Evolutionary conservation across 2,113 vertebrate species (phyloP).

Genomic region (Phocoena phocoena): DNA sequence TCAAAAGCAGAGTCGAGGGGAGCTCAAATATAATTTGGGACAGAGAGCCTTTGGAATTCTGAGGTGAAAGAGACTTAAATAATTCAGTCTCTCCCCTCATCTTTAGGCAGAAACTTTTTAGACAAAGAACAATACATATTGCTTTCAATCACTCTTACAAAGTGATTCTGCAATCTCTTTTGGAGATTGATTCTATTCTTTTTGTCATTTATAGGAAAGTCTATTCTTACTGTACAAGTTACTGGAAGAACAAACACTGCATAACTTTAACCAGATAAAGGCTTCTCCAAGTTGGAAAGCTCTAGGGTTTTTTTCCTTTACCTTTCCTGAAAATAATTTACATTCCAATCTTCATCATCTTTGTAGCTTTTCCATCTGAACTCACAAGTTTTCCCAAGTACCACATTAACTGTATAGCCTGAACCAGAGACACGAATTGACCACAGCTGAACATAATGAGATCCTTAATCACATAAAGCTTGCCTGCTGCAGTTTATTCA

Average conservation of each 20-base stretch:
- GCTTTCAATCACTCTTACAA: background rate
- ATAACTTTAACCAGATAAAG: background rate
- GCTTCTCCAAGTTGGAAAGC: background rate
- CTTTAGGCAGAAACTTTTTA: background rate
- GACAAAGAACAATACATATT: background rate
- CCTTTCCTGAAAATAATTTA: background rate
- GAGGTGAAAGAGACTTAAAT: background rate
- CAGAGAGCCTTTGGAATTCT: background rate
- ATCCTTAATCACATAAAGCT: background rate
- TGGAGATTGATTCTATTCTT: background rate
- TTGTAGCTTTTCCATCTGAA: background rate
- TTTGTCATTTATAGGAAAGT: background rate
- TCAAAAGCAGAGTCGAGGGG: background rate
- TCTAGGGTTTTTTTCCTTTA: background rate
- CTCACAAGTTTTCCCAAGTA: background rate
- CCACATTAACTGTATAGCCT: background rate
- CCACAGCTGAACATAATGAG: background rate
- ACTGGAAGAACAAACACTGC: background rate
- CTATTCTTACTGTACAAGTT: background rate
- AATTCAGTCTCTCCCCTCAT: background rate
- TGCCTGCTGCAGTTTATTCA: background rate
- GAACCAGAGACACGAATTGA: background rate
- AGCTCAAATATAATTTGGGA: no score
- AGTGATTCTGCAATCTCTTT: background rate
- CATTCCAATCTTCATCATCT: background rate